Base-by-base conservation (phyloP, 2,797 vertebrate genomes). In the Acridotheres tristis region DNA sequence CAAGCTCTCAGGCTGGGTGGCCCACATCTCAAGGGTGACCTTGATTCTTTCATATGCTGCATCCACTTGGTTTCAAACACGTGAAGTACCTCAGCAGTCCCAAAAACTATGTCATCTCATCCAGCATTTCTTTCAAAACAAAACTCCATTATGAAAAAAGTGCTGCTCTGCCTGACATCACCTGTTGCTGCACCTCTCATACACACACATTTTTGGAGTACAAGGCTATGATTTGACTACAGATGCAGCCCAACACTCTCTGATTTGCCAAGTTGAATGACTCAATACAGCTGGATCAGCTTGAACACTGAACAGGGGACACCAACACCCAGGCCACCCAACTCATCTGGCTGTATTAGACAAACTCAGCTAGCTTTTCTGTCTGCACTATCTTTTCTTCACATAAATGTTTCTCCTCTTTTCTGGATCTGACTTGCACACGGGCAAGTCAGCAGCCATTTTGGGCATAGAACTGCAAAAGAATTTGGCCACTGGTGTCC, bases 1-100 rank as follows among this genome's bases (percentile, higher is more conserved):
- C 96, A 96, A 96, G 71, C 42, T 85, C 42, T 95, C 94, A 79
- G 85, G 77, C 71, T 96, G 95, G 95, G 96, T 96, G 96, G 95
- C 94, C 96, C 74, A 27, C 50, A 63, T 96, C 85, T 95, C 80
- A 21, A 10, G 45, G 40, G 62, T 94, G 93, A 96, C 96, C 94
- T 95, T 90, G 85, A 53, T 67, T 54, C 77, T 51, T 82, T 40
- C 2, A 0, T 14, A 4, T 38, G 48, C 66, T 93, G 63, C 63
- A 66, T 23, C 48, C 51, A 30, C 53, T 87, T 79, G 71, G 69
- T 78, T 93, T 95, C 65, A 75, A 89, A 58, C 61, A 57, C 27
- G 48, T 13, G 18, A 85, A 58, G 23, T 66, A 78, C 63, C 83
- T 91, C 65, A 91, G 69, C 69, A 84, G 36, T 63, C 85, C 50